Conservation (phyloP, 2,797 vertebrate genomes). For the Dendrocincla tyrannina region DNA sequence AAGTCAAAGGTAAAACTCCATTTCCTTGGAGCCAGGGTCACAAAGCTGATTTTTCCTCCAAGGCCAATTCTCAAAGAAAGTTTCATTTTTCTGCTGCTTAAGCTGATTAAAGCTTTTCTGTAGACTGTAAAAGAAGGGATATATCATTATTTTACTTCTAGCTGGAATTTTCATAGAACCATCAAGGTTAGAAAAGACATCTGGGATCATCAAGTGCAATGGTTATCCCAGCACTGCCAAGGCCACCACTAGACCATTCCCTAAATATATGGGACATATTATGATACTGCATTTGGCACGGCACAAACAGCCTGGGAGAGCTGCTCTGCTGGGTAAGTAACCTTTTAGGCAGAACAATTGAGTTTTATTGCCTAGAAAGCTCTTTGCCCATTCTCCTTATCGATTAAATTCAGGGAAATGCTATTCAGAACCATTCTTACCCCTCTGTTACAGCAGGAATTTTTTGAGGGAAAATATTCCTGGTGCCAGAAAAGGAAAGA, state of each 20-base stretch:
- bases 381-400: background rate
- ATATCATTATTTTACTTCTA: background rate
- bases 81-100: background rate
- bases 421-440: background rate
- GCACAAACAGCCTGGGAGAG: background rate
- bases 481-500: background rate
- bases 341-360: background rate
- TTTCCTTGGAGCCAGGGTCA: background rate
- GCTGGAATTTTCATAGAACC: background rate
- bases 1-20: background rate
- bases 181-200: background rate
- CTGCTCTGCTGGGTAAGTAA: background rate
- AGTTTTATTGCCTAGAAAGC: background rate
- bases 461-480: background rate
- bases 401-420: background rate
- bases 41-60: background rate
- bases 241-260: background rate
- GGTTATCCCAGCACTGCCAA: background rate
- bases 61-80: background rate
- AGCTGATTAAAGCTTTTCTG: background rate
- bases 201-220: background rate
- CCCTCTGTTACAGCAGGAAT: background rate
- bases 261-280: background rate
- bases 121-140: background rate
- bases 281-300: background rate